phyloP scores from a whole-genome alignment of 1,140 invertebrate species.

The Drosophila ambigua region DNA sequence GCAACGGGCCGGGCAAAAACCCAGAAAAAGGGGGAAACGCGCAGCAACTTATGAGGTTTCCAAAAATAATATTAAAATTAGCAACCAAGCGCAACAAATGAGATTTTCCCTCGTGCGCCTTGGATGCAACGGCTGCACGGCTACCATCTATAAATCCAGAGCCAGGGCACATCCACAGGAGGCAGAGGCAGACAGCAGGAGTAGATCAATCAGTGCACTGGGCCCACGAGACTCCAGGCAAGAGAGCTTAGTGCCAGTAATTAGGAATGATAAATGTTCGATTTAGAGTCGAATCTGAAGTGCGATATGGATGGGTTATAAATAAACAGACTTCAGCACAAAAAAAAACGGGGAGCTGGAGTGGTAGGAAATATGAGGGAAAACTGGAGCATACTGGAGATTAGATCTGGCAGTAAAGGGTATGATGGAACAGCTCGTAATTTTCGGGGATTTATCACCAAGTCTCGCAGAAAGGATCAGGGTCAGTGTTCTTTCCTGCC shows the following conservation, averaged over 20 bases:
- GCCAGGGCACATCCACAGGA: constrained; percentile 34
- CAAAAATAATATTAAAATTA: constrained; percentile 82
- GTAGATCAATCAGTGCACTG: constrained; percentile 66
- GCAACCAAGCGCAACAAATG: constrained; percentile 78
- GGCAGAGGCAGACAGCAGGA: constrained; percentile 2
- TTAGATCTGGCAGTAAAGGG: not conserved
- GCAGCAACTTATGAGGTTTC: constrained; percentile 68
- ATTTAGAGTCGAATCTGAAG: constrained; percentile 29
- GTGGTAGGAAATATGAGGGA: constrained; percentile 4
- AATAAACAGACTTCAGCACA: constrained; percentile 41
- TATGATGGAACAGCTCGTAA: too few relatives aligned
- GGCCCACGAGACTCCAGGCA: constrained; percentile 31
- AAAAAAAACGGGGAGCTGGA: not conserved
- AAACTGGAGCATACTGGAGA: constrained; percentile 7
- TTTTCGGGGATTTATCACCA: too few relatives aligned
- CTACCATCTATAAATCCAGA: constrained; percentile 54
- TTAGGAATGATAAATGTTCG: constrained; percentile 74
- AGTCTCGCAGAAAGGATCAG: too few relatives aligned
- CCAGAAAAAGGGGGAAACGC: constrained; percentile 2
- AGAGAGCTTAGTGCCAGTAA: constrained; percentile 73
- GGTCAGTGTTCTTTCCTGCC: too few relatives aligned
- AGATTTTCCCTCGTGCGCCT: constrained; percentile 19
- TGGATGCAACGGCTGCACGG: not conserved
- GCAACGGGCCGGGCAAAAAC: constrained; percentile 20
- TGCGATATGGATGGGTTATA: constrained; percentile 60